A percentile compares a stretch with the other conserved stretches of the same genome.
Evolutionary conservation across 2,797 vertebrate species (phyloP).

Genomic region (Thalassophryne amazonica): DNA sequence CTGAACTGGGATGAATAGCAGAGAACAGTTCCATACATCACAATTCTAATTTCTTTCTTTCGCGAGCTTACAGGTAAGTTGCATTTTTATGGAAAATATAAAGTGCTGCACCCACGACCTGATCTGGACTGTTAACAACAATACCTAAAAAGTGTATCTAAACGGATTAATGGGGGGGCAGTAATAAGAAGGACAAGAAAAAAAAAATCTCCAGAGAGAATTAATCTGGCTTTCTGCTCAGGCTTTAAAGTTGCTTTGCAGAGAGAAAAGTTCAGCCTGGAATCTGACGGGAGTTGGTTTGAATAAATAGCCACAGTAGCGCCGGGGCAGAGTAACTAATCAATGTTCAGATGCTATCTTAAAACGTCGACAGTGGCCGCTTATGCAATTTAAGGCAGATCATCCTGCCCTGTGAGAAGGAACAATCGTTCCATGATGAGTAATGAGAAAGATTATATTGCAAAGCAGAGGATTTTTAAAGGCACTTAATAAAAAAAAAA

Average conservation of each 20-base stretch:
- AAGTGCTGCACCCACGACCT: constrained; percentile 28
- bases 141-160: constrained; percentile 72
- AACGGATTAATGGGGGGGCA: constrained; percentile 78
- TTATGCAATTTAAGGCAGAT: constrained; percentile 67
- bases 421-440: constrained; percentile 63
- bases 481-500: constrained; percentile 69
- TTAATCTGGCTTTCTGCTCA: constrained; percentile 68
- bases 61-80: constrained; percentile 43
- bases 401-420: constrained; percentile 50
- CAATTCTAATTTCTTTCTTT: constrained; percentile 36
- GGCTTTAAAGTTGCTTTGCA: constrained; percentile 68
- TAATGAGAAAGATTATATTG: constrained; percentile 56
- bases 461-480: constrained; percentile 48
- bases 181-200: constrained; percentile 66
- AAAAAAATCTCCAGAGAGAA: constrained; percentile 65
- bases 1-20: constrained; percentile 27
- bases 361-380: constrained; percentile 64
- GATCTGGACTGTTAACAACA: constrained; percentile 55
- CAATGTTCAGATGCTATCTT: constrained; percentile 73
- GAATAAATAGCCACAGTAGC: constrained; percentile 68
- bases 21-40: constrained; percentile 26
- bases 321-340: constrained; percentile 64
- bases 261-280: constrained; percentile 56
- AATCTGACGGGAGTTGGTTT: constrained; percentile 56
- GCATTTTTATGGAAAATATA: constrained; percentile 54